phyloP scores from a whole-genome alignment of 2,113 vertebrate species.

The Gnathonemus longibarbis region DNA sequence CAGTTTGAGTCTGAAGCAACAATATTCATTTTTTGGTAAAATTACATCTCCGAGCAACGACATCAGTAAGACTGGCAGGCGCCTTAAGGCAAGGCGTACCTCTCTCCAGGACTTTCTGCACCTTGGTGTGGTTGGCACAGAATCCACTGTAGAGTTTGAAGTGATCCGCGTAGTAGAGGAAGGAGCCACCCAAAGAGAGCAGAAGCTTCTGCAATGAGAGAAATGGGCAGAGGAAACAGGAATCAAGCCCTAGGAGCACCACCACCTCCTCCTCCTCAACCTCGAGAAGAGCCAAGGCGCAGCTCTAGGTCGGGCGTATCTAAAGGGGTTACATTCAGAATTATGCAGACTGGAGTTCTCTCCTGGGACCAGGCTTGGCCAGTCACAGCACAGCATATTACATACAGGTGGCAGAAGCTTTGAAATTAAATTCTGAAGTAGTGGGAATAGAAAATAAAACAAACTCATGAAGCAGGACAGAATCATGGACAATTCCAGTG shows the following conservation, averaged over 20 bases:
- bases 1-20: not conserved
- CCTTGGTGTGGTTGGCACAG: slow-evolving; percentile 83
- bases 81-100: slow-evolving; percentile 48
- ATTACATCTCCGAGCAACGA: not conserved
- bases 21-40: not conserved
- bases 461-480: not conserved
- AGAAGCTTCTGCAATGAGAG: slow-evolving; percentile 68
- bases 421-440: not conserved
- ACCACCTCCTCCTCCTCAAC: not conserved
- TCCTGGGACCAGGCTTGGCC: not conserved
- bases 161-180: slow-evolving; percentile 83
- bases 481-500: not conserved
- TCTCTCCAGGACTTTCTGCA: slow-evolving; percentile 83
- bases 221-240: not conserved
- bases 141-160: slow-evolving; percentile 87
- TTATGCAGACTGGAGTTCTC: not conserved
- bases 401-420: not conserved
- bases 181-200: slow-evolving; percentile 78
- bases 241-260: not conserved
- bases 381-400: not conserved
- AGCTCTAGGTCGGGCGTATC: not conserved
- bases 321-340: not conserved
- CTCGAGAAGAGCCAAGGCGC: not conserved
- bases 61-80: not conserved
- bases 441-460: not conserved